Conservation (phyloP, 2,797 vertebrate species). For the Esox lucius region DNA sequence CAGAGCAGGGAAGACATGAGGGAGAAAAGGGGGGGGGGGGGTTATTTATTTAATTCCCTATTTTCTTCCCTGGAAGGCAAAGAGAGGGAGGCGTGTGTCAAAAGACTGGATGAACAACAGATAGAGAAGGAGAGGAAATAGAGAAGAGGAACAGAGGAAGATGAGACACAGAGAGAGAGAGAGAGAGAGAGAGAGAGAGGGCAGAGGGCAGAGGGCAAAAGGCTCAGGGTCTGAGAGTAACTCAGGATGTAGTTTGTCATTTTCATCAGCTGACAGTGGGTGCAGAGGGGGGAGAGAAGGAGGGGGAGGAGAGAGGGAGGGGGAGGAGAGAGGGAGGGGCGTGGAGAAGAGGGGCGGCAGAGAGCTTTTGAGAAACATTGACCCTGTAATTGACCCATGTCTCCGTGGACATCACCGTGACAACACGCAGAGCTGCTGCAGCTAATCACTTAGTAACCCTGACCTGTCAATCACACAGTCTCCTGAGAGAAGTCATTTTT, state of each 20-base stretch:
- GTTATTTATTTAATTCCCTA: background rate
- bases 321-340: constrained; percentile 27
- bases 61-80: constrained; percentile 28
- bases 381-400: constrained; percentile 76
- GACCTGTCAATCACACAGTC: constrained; percentile 72
- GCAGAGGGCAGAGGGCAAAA: background rate
- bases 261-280: constrained; percentile 61
- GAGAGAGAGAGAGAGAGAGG: background rate
- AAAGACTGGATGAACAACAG: background rate
- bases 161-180: background rate
- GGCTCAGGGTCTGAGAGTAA: constrained; percentile 42
- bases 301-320: constrained; percentile 1
- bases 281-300: constrained; percentile 27
- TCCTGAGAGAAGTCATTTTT: constrained; percentile 2
- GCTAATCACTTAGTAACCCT: constrained; percentile 80
- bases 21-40: constrained; percentile 5
- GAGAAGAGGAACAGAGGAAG: background rate
- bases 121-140: constrained; percentile 39
- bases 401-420: constrained; percentile 70
- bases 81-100: constrained; percentile 36
- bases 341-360: constrained; percentile 27
- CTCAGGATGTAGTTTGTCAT: constrained; percentile 66
- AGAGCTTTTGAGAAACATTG: constrained; percentile 70
- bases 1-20: constrained; percentile 45
- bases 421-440: constrained; percentile 71